Evolutionary conservation across 2,113 vertebrate species (phyloP).

Genomic region (Hemibagrus wyckioides): DNA sequence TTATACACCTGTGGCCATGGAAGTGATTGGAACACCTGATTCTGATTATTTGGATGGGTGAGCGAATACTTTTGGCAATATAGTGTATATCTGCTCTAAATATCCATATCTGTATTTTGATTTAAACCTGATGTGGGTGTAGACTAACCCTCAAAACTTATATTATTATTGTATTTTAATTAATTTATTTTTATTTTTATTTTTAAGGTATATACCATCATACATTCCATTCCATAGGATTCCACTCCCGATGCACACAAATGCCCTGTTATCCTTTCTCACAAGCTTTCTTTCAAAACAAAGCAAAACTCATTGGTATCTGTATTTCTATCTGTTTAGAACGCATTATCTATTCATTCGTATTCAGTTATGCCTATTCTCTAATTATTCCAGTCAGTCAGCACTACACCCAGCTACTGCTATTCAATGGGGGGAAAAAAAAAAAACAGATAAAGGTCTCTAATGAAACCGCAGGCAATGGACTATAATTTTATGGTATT

Average conservation of each 20-base stretch:
- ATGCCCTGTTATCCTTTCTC: not conserved
- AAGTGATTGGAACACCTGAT: too few relatives aligned
- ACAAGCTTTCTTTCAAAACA: not conserved
- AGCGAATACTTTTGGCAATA: too few relatives aligned
- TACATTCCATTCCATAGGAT: not conserved
- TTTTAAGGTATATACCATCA: not conserved
- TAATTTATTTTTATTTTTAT: too few relatives aligned
- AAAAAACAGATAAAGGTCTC: not conserved
- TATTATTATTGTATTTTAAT: too few relatives aligned
- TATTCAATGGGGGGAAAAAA: not conserved
- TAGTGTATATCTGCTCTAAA: not conserved
- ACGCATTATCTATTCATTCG: not conserved
- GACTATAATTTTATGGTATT: not conserved
- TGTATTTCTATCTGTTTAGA: not conserved
- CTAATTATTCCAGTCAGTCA: not conserved
- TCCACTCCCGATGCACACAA: not conserved
- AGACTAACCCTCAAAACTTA: not conserved
- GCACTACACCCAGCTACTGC: not conserved
- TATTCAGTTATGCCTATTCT: conserved; percentile 5
- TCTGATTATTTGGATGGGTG: too few relatives aligned
- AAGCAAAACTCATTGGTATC: not conserved
- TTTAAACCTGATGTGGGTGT: not conserved
- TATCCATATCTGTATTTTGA: not conserved
- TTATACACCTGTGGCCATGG: too few relatives aligned
- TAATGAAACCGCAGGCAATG: not conserved